phyloP scores from a whole-genome alignment of 2,888 invertebrate species.

The Matsumyia berberina region DNA sequence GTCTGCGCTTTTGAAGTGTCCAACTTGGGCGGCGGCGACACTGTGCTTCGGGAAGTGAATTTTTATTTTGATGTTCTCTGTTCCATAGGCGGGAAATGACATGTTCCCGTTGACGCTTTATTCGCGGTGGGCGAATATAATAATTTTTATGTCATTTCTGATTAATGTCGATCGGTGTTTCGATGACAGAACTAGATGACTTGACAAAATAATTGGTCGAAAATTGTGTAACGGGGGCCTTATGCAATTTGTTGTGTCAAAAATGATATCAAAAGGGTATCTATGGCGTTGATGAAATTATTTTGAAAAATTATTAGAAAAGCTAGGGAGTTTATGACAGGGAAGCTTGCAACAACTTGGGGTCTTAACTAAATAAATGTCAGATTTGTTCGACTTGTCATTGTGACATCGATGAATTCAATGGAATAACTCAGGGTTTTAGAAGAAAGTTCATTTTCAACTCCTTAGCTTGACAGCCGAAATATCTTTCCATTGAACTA shows the following conservation, averaged over 20 bases:
- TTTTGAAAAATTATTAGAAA: too few relatives aligned
- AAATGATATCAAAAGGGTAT: constrained; percentile 22
- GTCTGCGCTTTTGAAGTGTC: constrained; percentile 28
- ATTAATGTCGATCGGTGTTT: constrained; percentile 40
- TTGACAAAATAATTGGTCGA: constrained; percentile 41
- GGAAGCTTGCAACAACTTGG: too few relatives aligned
- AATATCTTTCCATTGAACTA: too few relatives aligned
- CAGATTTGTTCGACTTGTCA: too few relatives aligned
- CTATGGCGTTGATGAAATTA: background rate
- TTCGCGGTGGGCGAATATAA: constrained; percentile 35
- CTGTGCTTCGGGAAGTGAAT: constrained; percentile 16
- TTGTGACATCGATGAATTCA: too few relatives aligned
- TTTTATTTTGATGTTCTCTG: constrained; percentile 7
- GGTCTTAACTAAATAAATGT: too few relatives aligned
- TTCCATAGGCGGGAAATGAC: constrained; percentile 28
- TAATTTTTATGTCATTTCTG: constrained; percentile 17
- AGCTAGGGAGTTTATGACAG: too few relatives aligned
- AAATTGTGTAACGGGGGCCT: constrained; percentile 25
- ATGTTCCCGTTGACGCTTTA: constrained; percentile 24
- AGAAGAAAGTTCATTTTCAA: too few relatives aligned
- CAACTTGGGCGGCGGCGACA: constrained; percentile 45
- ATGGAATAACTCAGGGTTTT: too few relatives aligned
- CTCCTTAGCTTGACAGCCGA: too few relatives aligned
- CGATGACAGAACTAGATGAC: constrained; percentile 24
- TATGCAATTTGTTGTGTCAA: constrained; percentile 6